Percentiles rank a stretch among this genome's conserved stretches.
Evolutionary conservation across 1,140 invertebrate species (phyloP).

Genomic region (Nasonia giraulti): DNA sequence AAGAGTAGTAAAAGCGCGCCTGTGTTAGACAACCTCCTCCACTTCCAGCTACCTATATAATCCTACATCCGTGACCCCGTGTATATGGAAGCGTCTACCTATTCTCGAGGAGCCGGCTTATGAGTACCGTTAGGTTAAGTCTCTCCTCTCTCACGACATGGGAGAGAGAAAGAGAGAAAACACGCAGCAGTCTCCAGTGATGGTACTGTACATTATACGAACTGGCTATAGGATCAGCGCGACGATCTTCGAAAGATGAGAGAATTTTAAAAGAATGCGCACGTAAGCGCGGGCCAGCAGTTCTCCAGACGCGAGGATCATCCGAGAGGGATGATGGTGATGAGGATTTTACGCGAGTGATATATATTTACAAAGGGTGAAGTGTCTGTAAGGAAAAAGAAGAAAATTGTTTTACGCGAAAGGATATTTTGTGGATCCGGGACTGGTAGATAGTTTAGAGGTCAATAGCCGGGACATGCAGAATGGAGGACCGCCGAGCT

Average conservation of each 20-base stretch:
- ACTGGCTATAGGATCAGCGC: neutral
- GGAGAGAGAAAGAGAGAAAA: neutral
- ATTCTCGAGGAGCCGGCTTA: neutral
- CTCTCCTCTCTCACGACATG: neutral
- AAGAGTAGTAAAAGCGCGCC: too few species aligned
- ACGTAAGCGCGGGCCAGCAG: neutral
- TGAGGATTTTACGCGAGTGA: too few species aligned
- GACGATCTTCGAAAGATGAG: neutral
- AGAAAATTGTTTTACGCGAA: neutral
- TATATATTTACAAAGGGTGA: neutral
- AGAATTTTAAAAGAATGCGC: neutral
- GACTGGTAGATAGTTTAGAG: neutral
- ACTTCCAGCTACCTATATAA: too few species aligned
- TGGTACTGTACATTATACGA: neutral
- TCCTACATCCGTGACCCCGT: too few species aligned
- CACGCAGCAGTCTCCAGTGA: neutral
- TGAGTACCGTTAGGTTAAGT: neutral
- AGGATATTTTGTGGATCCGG: neutral
- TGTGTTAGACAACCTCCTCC: too few species aligned
- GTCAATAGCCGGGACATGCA: conserved; percentile 21
- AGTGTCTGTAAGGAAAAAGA: too few species aligned
- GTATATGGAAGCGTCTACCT: too few species aligned
- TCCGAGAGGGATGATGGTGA: neutral
- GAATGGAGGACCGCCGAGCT: conserved; percentile 67
- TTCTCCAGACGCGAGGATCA: neutral